Evolutionary conservation across 2,113 vertebrate species (phyloP), one percentile per base, ranked within the genome.

Genomic region (Cyphotilapia sp.): DNA sequence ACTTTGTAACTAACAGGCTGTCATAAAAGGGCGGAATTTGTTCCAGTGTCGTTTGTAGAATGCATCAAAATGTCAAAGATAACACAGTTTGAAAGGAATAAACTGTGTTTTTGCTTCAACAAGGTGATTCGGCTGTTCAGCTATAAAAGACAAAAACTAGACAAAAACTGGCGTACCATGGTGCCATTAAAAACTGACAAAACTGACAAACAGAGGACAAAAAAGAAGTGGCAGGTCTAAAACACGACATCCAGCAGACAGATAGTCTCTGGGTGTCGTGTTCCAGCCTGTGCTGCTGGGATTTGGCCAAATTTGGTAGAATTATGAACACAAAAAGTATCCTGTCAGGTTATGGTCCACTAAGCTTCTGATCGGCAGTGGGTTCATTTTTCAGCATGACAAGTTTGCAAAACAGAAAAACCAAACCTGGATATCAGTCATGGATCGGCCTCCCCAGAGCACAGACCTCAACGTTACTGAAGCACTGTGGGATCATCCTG

Each of bases 391-490:
- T 22, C 11, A 69, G 19, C 61, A 38, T 35, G 2, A 7, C 17
- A 35, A 12, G 31, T 35, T 38, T 69, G 19, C 35, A 38, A 40
- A 63, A 69, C 4, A 14, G 35, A 24, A 22, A 40, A 69, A 40
- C 0, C n/a, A 24, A 40, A 22, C 63, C 63, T 24, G 35, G n/a
- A 42, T 71, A 71, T 24, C 2, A 24, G 63, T 42, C 35, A 0
- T 71, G 63, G 7, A 69, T 69, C 0, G 11, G 63, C 63, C 63
- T 69, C 63, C 63, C 63, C 19, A 22, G 11, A 69, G 35, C 35
- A 8, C 4, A 22, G 35, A 22, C 63, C 35, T 40, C 35, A 2
- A 24, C 7, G 3, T 22, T 40, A 5, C 19, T 22, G 35, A 69
- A 40, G 35, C 63, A 40, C 19, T 69, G 19, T 14, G 35, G n/a